Evolutionary conservation across 2,888 invertebrate species (phyloP), one percentile per base, ranked within the genome.

Genomic region (Lamellibrachia satsuma): DNA sequence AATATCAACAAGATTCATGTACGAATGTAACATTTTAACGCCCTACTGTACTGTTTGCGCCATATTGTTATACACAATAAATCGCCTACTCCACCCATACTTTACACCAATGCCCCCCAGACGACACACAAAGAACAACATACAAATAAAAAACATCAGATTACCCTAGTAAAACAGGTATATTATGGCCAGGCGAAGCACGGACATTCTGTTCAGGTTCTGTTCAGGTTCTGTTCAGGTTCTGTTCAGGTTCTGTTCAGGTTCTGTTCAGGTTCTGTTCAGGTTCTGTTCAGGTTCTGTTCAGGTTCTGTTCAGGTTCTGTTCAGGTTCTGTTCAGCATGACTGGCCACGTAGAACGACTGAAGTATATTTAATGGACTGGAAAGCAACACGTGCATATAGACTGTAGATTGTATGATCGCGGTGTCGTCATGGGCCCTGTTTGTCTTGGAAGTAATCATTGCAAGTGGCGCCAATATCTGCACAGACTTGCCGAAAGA

Each of bases 281-380:
- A n/a, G n/a, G n/a, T n/a, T n/a, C n/a, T n/a, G n/a, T n/a, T n/a
- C n/a, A n/a, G n/a, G n/a, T n/a, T n/a, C n/a, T n/a, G n/a, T n/a
- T n/a, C n/a, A n/a, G n/a, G n/a, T n/a, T n/a, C n/a, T n/a, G n/a
- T n/a, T n/a, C n/a, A n/a, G n/a, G n/a, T n/a, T n/a, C n/a, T n/a
- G n/a, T n/a, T n/a, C n/a, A n/a, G n/a, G n/a, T n/a, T n/a, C n/a
- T n/a, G n/a, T n/a, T n/a, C n/a, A n/a, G 75, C 75, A 22, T 75
- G 22, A 75, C 75, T n/a, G 75, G 15, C 4, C 15, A 22, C 22
- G 75, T 75, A 6, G 75, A 75, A 75, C 75, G 75, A 11, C 75
- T 75, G 6, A 75, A 75, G 75, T 75, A 75, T 75, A 75, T 75
- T 75, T 75, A 75, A 75, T 75, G 75, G 75, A 75, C 75, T 75